These are phyloP conservation scores for Oryzias dopingdopingensis DNA, from an alignment of 2,797 vertebrate species.

Conservation along the genomic window DNA sequence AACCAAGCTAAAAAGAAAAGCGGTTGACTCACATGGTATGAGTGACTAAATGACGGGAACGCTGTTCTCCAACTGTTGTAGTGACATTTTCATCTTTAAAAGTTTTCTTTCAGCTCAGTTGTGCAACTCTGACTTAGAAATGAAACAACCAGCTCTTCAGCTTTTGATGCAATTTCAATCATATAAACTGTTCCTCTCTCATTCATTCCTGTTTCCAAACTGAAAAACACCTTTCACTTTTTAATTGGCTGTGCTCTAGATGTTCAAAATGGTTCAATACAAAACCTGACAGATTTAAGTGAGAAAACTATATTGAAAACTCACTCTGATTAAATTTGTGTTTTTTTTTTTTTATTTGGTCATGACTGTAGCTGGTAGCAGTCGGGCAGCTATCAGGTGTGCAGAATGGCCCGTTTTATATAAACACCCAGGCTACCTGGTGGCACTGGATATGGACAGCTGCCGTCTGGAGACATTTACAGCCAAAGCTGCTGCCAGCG, in stretches of 20 bases:
- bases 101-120: not conserved
- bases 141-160: conserved; percentile 3
- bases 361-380: too few species aligned
- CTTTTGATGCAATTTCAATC: not conserved
- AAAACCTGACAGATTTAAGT: too few species aligned
- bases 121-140: not conserved
- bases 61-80: conserved; percentile 19
- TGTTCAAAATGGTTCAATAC: too few species aligned
- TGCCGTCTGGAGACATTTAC: too few species aligned
- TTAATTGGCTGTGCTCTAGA: not conserved
- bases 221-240: not conserved
- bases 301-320: too few species aligned
- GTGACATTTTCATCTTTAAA: conserved; percentile 2
- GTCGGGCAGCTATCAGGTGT: too few species aligned
- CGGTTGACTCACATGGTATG: conserved; percentile 36
- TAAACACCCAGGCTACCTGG: too few species aligned
- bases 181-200: not conserved
- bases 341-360: too few species aligned
- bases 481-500: too few species aligned
- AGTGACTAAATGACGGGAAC: conserved; percentile 40
- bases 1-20: conserved; percentile 36
- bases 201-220: not conserved
- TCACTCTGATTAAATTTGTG: too few species aligned
- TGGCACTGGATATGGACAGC: too few species aligned
- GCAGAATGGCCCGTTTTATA: too few species aligned